phyloP scores from a whole-genome alignment of 2,888 invertebrate genomes.

The Chouioia cunea region DNA sequence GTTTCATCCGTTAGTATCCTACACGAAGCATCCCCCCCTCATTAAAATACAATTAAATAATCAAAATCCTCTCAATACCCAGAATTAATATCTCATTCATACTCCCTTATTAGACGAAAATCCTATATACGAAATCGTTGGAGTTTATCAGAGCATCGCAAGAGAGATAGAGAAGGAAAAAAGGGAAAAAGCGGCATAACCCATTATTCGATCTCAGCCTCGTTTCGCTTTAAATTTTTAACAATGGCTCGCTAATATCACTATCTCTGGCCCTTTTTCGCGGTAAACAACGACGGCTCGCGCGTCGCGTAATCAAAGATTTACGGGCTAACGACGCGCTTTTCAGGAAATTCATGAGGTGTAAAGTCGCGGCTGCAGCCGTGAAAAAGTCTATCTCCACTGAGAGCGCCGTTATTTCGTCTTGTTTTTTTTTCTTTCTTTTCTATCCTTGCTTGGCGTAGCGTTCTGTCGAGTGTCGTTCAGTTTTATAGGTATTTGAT shows the following conservation, averaged over 20 bases:
- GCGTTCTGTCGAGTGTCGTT: too few relatives aligned
- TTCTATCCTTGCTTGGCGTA: background rate
- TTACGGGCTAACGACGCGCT: constrained; percentile 54
- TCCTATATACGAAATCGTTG: background rate
- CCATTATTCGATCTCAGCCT: background rate
- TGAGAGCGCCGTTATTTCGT: background rate
- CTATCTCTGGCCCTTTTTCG: background rate
- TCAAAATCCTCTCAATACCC: background rate
- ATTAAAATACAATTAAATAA: background rate
- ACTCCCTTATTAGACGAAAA: background rate
- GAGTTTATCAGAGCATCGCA: background rate
- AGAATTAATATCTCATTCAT: too few relatives aligned
- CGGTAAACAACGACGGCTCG: constrained; percentile 33
- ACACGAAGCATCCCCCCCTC: too few relatives aligned
- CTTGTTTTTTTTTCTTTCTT: background rate
- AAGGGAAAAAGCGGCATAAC: constrained; percentile 1
- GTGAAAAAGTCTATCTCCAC: background rate
- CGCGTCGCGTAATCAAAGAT: constrained; percentile 55
- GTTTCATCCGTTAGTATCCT: too few relatives aligned
- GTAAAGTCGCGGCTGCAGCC: constrained; percentile 48
- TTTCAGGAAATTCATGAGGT: constrained; percentile 54
- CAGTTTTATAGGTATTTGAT: too few relatives aligned
- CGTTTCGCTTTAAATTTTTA: constrained; percentile 12
- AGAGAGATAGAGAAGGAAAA: background rate
- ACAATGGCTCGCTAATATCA: constrained; percentile 18